Conservation (phyloP, 2,113 vertebrate species). For the Lampris megalopsis region DNA sequence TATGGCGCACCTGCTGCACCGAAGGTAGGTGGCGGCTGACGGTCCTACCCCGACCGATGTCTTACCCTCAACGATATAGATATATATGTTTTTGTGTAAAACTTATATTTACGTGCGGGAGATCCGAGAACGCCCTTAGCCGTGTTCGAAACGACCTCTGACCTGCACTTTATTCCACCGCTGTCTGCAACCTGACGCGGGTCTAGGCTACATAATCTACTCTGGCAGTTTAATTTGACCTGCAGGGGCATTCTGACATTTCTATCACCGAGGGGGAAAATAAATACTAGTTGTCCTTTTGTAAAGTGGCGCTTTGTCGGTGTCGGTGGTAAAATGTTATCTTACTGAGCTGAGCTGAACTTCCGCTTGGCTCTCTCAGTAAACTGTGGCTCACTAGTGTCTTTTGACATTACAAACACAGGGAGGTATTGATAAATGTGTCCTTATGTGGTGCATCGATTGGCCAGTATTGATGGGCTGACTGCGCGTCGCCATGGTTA, state of each 20-base stretch:
- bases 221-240: no score
- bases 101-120: no score
- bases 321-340: background rate
- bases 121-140: no score
- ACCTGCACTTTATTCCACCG: no score
- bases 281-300: background rate
- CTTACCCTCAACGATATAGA: background rate
- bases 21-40: conserved; percentile 84
- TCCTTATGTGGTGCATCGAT: conserved; percentile 41
- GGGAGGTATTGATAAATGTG: conserved; percentile 59
- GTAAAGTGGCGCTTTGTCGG: background rate
- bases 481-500: conserved; percentile 54
- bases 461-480: conserved; percentile 64
- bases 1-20: conserved; percentile 97
- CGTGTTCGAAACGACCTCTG: no score
- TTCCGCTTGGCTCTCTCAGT: conserved; percentile 9
- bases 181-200: no score
- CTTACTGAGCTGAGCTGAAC: background rate
- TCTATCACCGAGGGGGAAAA: no score
- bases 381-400: conserved; percentile 32
- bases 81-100: no score
- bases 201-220: no score
- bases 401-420: conserved; percentile 32
- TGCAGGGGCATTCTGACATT: no score
- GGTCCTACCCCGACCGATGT: conserved; percentile 12